Base-by-base conservation (phyloP, 2,797 vertebrate species). In the Melanotaenia boesemani region DNA sequence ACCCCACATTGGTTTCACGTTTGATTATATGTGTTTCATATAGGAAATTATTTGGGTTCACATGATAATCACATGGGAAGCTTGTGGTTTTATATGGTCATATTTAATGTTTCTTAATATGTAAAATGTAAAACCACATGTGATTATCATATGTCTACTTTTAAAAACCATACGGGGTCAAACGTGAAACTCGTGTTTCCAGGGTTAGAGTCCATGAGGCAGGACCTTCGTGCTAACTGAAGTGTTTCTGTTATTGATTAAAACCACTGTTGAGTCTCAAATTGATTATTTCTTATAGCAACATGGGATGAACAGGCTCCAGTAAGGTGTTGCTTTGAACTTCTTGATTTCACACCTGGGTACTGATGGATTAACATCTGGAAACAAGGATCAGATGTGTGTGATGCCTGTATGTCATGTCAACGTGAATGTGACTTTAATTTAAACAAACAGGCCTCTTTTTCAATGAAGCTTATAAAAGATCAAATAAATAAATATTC, bases 221-320 rank as follows among this genome's bases (percentile, higher is more conserved):
- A 72, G 83, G 62, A 72, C 57, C 46, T 59, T 57, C 67, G 9
- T 67, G 41, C 59, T 48, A 60, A 64, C 57, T 32, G 32, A 32
- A 61, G 75, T 76, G 86, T 80, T 88, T 93, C 78, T 76, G 80
- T 91, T 93, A 93, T 85, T 86, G 83, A 88, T 92, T 81, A 83
- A 74, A 66, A 67, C 74, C 83, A 81, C 91, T 91, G 81, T 54
- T 39, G 41, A 76, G 67, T 73, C 59, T 67, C 39, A 67, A 68
- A 74, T 71, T 72, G 87, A 74, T 72, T 86, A 79, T 87, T 86
- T 71, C 78, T 76, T 76, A 82, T 84, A 87, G 30, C 46, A 66
- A 79, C 83, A 61, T 55, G 36, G 60, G 79, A 76, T 50, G 69
- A 66, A 84, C 80, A 61, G 74, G 69, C 69, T 46, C 18, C 46